Conservation (phyloP, 1,140 invertebrate species). For the Pentalonia nigronervosa region DNA sequence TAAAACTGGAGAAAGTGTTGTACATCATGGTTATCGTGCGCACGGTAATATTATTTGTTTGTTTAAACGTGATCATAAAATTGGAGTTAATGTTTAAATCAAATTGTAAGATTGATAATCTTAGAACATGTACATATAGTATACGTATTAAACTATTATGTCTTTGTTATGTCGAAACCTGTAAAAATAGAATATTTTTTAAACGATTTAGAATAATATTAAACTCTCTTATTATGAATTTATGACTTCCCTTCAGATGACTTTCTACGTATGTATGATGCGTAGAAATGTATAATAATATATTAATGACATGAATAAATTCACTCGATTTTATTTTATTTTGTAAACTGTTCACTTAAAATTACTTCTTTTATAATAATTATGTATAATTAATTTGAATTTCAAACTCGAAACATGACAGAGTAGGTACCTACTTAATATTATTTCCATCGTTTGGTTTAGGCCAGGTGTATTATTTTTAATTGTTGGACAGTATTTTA, state of each 20-base stretch:
- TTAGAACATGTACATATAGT: background rate
- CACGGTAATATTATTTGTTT: constrained; percentile 24
- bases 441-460: background rate
- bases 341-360: background rate
- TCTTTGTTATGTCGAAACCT: background rate
- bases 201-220: background rate
- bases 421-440: background rate
- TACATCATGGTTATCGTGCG: background rate
- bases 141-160: background rate
- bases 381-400: constrained; percentile 2
- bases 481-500: constrained; percentile 8
- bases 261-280: background rate
- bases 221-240: constrained; percentile 10
- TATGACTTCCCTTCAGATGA: background rate
- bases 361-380: constrained; percentile 1
- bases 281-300: background rate
- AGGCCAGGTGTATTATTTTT: background rate
- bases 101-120: background rate
- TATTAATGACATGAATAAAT: background rate
- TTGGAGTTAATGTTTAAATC: constrained; percentile 25
- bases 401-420: background rate
- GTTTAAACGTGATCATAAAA: constrained; percentile 25
- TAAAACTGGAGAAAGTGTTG: background rate
- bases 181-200: background rate
- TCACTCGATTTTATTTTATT: background rate